Conservation (phyloP, 2,113 vertebrate genomes). For the Garra rufa region DNA sequence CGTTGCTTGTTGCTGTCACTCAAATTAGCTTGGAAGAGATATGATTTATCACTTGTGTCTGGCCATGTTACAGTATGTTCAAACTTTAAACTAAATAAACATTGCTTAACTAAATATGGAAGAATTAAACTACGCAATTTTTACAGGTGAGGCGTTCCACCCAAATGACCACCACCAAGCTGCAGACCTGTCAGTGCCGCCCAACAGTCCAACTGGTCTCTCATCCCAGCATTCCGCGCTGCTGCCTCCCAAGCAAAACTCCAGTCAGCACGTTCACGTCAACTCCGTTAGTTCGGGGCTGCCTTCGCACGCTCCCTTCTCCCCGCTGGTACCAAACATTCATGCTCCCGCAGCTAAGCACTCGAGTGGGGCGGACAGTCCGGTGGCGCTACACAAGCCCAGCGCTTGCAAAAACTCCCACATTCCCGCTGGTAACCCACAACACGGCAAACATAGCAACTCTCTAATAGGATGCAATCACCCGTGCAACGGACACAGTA, state of each 20-base stretch:
- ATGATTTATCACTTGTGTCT: background rate
- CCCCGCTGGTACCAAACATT: slow-evolving; percentile 77
- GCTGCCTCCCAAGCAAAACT: slow-evolving; percentile 81
- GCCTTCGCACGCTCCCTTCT: slow-evolving; percentile 77
- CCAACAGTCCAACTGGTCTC: slow-evolving; percentile 95
- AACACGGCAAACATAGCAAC: slow-evolving; percentile 88
- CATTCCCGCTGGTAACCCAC: slow-evolving; percentile 84
- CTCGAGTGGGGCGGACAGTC: slow-evolving; percentile 76
- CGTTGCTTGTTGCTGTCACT: background rate
- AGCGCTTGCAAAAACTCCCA: slow-evolving; percentile 90
- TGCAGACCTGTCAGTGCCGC: slow-evolving; percentile 94
- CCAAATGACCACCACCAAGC: slow-evolving; percentile 91
- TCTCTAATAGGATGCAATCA: slow-evolving; percentile 87
- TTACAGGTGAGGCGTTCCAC: slow-evolving; percentile 86
- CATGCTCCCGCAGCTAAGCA: slow-evolving; percentile 76
- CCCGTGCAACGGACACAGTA: slow-evolving; percentile 92
- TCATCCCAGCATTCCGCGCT: slow-evolving; percentile 87
- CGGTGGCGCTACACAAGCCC: slow-evolving; percentile 79
- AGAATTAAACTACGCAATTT: slow-evolving; percentile 34
- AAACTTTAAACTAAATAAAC: background rate
- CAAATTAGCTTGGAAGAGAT: background rate
- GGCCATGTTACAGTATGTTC: background rate
- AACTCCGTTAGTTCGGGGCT: slow-evolving; percentile 72
- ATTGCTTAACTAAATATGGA: background rate
- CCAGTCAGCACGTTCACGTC: slow-evolving; percentile 82